These are phyloP conservation scores for Loriculus beryllinus DNA, from an alignment of 2,797 vertebrate species.

Conservation along the genomic window DNA sequence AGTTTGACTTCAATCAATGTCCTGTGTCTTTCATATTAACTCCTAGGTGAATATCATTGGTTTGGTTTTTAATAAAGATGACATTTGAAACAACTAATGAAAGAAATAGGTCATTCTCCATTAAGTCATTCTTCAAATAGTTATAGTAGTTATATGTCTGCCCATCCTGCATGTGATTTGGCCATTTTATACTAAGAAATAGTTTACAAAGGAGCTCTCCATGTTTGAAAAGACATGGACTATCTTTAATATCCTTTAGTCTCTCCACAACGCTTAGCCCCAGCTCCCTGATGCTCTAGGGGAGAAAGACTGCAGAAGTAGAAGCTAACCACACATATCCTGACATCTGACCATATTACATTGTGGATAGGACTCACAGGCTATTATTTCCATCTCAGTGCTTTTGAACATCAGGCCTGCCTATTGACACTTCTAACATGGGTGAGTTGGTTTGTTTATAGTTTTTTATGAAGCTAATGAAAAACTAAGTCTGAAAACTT, in stretches of 20 bases:
- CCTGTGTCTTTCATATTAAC: background rate
- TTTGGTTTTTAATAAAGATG: background rate
- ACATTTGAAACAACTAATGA: background rate
- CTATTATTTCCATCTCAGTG: background rate
- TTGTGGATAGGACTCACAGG: background rate
- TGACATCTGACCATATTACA: accelerated
- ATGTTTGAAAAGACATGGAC: background rate
- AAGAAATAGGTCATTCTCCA: background rate
- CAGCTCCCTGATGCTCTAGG: background rate
- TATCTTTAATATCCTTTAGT: background rate
- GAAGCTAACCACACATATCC: background rate
- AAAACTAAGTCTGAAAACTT: background rate
- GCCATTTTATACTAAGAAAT: background rate
- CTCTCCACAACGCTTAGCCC: background rate
- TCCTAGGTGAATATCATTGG: background rate
- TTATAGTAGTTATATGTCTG: background rate
- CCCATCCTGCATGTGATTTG: background rate
- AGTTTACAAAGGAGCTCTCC: background rate
- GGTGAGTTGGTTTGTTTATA: background rate
- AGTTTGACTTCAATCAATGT: background rate
- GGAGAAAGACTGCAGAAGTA: background rate
- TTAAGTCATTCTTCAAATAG: background rate
- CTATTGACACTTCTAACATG: background rate
- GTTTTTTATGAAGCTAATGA: background rate
- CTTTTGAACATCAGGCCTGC: background rate